Evolutionary conservation across 2,113 vertebrate genomes (phyloP).

Genomic region (Natator depressus): DNA sequence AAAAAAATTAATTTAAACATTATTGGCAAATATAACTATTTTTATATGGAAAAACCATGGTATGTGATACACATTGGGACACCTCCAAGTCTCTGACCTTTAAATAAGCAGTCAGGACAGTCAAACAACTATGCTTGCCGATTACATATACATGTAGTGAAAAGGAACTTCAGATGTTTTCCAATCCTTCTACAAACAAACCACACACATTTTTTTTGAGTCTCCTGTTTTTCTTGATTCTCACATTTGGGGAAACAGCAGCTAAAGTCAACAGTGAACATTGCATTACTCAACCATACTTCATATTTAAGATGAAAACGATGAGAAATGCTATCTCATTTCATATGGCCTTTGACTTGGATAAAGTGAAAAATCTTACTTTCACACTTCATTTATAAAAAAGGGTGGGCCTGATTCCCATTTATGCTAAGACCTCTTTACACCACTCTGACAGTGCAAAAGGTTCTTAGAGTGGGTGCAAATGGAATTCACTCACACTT

Average conservation of each 20-base stretch:
- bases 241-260: constrained; percentile 41
- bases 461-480: not conserved
- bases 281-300: constrained; percentile 37
- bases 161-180: constrained; percentile 41
- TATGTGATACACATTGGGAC: constrained; percentile 47
- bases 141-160: not conserved
- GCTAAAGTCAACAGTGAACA: constrained; percentile 25
- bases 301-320: constrained; percentile 32
- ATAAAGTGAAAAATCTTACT: not conserved
- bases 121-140: constrained; percentile 6
- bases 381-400: not conserved
- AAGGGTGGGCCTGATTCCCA: not conserved
- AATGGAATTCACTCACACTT: constrained; percentile 40
- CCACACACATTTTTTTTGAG: not conserved
- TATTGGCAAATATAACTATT: not conserved
- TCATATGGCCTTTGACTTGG: not conserved
- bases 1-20: not conserved
- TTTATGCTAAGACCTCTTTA: not conserved
- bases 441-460: not conserved
- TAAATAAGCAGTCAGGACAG: constrained; percentile 49
- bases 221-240: constrained; percentile 17
- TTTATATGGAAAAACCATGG: constrained; percentile 17
- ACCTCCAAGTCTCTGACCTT: constrained; percentile 62
- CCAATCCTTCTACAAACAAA: constrained; percentile 37
- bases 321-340: constrained; percentile 11